These are phyloP conservation scores for Horisme vitalbata DNA, from an alignment of 2,888 invertebrate genomes.

Conservation along the genomic window DNA sequence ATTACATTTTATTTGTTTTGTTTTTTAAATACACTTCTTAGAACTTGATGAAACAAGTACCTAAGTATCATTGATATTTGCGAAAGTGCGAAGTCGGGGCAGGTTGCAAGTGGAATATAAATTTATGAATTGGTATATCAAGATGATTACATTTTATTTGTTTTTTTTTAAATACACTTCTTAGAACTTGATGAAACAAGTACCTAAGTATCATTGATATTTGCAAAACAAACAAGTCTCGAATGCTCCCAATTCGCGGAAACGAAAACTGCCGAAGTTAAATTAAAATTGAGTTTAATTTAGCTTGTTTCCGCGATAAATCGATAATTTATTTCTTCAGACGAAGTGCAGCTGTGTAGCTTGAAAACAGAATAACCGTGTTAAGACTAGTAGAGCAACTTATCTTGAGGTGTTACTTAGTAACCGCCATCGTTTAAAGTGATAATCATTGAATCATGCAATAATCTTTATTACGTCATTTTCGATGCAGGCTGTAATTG, in stretches of 20 bases:
- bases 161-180: neutral
- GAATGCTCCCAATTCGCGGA: conserved; percentile 49
- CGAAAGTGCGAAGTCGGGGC: too few relatives aligned
- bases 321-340: conserved; percentile 49
- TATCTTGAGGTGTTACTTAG: neutral
- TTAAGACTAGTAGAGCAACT: conserved; percentile 2
- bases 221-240: conserved; percentile 22
- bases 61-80: conserved; percentile 21
- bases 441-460: too few relatives aligned
- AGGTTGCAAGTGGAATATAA: too few relatives aligned
- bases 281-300: conserved; percentile 55
- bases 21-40: neutral
- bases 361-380: conserved; percentile 8
- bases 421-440: too few relatives aligned
- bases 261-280: conserved; percentile 63
- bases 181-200: conserved; percentile 8
- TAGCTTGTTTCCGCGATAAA: conserved; percentile 41
- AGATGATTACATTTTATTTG: too few relatives aligned
- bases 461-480: too few relatives aligned
- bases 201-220: conserved; percentile 22
- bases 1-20: too few relatives aligned
- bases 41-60: conserved; percentile 9
- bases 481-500: too few relatives aligned
- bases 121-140: too few relatives aligned
- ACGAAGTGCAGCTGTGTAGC: conserved; percentile 40